phyloP scores from a whole-genome alignment of 2,797 vertebrate species.

The Threskiornis aethiopicus region DNA sequence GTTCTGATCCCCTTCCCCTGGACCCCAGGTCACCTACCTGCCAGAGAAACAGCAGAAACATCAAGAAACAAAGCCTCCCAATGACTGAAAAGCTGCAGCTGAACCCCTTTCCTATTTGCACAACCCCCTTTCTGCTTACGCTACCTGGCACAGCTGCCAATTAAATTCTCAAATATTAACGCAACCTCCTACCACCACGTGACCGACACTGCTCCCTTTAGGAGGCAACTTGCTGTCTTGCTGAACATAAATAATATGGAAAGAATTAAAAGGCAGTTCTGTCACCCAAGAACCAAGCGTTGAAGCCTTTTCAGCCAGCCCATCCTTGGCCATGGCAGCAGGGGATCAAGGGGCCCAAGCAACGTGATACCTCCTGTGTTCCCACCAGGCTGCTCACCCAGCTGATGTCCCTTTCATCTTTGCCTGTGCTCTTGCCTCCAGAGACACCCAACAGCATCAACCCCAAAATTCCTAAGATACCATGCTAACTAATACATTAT shows the following conservation, averaged over 20 bases:
- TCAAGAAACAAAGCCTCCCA: neutral
- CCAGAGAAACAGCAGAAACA: neutral
- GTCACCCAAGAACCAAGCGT: neutral
- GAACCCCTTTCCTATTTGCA: neutral
- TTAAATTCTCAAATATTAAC: neutral
- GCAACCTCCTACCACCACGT: neutral
- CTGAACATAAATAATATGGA: neutral
- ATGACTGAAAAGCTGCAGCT: neutral
- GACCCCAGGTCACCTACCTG: neutral
- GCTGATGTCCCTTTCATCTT: neutral
- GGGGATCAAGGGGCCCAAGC: neutral
- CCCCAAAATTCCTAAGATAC: constrained; percentile 7
- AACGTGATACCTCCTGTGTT: neutral
- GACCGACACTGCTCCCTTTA: neutral
- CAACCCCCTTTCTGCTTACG: neutral
- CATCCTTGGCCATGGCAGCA: neutral
- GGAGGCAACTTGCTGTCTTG: neutral
- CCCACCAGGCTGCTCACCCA: neutral
- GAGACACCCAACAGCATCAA: neutral
- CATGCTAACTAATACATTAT: neutral
- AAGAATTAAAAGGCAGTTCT: neutral
- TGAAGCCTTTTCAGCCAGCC: neutral
- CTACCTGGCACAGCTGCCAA: neutral
- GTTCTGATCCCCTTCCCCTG: neutral
- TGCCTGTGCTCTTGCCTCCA: neutral